Evolutionary conservation across 2,113 vertebrate genomes (phyloP), one percentile per base, ranked within the genome.

Genomic region (Axis porcinus): DNA sequence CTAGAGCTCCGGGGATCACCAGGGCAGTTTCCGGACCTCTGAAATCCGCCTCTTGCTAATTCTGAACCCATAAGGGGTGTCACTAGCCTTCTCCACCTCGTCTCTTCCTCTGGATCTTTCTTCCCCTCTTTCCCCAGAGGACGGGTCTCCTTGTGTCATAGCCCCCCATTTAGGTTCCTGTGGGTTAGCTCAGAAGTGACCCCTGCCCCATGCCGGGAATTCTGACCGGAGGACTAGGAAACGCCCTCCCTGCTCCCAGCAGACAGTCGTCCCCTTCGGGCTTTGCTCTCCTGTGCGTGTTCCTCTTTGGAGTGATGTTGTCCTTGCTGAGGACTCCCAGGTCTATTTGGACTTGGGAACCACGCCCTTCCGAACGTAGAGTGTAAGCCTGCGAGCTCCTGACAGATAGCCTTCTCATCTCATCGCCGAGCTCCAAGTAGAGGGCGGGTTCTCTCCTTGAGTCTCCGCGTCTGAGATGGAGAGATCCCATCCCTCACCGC

Each of bases 221-320:
- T 50, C 62, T 5, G 40, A 81, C 74, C 33, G 3, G 2, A 81
- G 74, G 19, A 9, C 6, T 62, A 54, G 28, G 27, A 47, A 57
- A 11, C 9, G 1, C 3, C 84, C 89, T 40, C 23, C n/a, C 27
- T 0, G 33, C 1, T 11, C 67, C 3, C 25, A 2, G 7, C 90
- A n/a, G 0, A 0, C 1, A 0, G 0, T 3, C 19, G 79, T 64
- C 45, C 40, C 1, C 0, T 83, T 60, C 43, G 13, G 10, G 47
- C 17, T 9, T 30, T 3, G 79, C 4, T 79, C 19, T 9, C 15
- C 1, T 5, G 19, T 6, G 17, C 0, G 0, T 3, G 1, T 4
- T n/a, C 81, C 33, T 45, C 21, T 43, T 30, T 36, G 2, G 11
- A 15, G 6, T 43, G 52, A 16, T 0, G 7, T 1, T 6, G 30